phyloP scores from a whole-genome alignment of 2,888 invertebrate genomes.

The Conus canariensis region DNA sequence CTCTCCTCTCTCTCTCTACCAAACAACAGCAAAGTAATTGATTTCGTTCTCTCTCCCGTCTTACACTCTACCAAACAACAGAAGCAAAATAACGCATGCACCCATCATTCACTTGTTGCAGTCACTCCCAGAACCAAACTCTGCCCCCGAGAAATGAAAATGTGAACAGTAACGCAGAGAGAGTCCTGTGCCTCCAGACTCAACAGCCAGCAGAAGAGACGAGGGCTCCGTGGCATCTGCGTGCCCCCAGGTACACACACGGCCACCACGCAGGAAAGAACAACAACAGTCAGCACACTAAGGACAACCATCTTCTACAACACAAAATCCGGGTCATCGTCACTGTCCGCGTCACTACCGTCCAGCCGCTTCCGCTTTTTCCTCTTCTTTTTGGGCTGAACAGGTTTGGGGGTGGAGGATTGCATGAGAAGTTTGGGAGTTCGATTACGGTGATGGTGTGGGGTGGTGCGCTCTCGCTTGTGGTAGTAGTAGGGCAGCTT shows the following conservation, averaged over 20 bases:
- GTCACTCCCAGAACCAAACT: slow-evolving; percentile 14
- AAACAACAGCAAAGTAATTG: not conserved
- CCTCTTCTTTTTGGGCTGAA: slow-evolving; percentile 63
- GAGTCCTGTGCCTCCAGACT: not conserved
- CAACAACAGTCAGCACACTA: slow-evolving; percentile 29
- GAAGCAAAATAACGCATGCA: slow-evolving; percentile 19
- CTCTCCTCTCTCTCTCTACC: not conserved
- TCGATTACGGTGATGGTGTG: slow-evolving; percentile 30
- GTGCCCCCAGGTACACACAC: not conserved
- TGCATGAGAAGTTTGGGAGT: slow-evolving; percentile 37
- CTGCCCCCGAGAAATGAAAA: slow-evolving; percentile 19
- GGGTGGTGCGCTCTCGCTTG: slow-evolving; percentile 15
- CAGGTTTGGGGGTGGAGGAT: slow-evolving; percentile 36
- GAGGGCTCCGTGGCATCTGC: slow-evolving; percentile 4
- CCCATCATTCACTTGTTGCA: not conserved
- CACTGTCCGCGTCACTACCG: slow-evolving; percentile 69
- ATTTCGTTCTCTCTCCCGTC: no score
- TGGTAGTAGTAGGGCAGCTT: slow-evolving; percentile 34
- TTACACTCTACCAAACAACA: no score
- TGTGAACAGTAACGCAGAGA: slow-evolving; percentile 12
- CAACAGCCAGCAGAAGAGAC: slow-evolving; percentile 32
- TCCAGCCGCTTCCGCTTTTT: slow-evolving; percentile 67
- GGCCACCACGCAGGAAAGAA: not conserved
- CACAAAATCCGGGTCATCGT: slow-evolving; percentile 74
- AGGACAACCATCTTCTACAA: slow-evolving; percentile 61